phyloP scores from a whole-genome alignment of 2,797 vertebrate genomes.

The Phaenicophaeus curvirostris region DNA sequence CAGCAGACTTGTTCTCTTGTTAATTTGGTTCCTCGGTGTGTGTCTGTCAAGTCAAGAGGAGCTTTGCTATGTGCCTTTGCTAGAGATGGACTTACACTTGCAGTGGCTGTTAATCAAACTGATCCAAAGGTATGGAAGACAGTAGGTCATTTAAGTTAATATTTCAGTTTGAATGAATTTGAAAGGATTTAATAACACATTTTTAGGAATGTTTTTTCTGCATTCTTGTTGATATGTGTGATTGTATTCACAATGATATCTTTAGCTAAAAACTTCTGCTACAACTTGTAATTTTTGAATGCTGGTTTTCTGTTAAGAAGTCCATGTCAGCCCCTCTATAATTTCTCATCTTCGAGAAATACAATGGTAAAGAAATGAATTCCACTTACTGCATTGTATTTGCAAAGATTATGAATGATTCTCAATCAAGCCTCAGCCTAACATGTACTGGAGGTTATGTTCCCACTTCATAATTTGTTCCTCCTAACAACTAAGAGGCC shows the following conservation, averaged over 20 bases:
- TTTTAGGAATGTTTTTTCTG: neutral
- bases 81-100: constrained; percentile 86
- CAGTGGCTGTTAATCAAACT: constrained; percentile 89
- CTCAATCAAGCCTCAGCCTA: neutral
- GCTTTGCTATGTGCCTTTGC: constrained; percentile 87
- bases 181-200: neutral
- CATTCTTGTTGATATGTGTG: neutral
- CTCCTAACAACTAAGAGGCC: neutral
- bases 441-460: neutral
- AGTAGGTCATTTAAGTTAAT: neutral
- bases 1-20: constrained; percentile 82
- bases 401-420: neutral
- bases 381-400: neutral
- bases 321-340: neutral
- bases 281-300: neutral
- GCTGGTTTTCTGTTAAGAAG: neutral
- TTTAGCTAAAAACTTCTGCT: neutral
- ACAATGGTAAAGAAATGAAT: neutral
- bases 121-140: constrained; percentile 84
- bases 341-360: neutral
- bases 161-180: neutral
- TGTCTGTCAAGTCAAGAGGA: constrained; percentile 89
- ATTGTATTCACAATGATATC: neutral
- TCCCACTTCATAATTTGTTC: neutral
- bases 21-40: constrained; percentile 81